These are phyloP conservation scores for Rhagologus leucostigma DNA, from an alignment of 2,113 vertebrate genomes.

Conservation along the genomic window DNA sequence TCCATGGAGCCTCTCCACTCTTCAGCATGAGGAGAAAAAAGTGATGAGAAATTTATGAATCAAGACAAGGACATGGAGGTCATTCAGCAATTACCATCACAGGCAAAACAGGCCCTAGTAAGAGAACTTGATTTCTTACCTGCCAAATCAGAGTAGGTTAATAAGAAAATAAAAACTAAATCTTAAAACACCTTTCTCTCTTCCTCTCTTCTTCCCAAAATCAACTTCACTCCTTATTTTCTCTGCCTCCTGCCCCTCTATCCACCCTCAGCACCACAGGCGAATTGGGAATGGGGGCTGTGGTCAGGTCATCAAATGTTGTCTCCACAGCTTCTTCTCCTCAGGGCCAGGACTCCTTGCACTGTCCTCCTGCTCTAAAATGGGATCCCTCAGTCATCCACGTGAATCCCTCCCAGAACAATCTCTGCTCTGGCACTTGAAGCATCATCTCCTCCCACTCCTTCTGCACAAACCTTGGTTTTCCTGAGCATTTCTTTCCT, in stretches of 20 bases:
- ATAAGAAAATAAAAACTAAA: not conserved
- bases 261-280: not conserved
- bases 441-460: not conserved
- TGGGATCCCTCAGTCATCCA: not conserved
- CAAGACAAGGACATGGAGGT: not conserved
- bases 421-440: not conserved
- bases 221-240: not conserved
- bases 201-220: not conserved
- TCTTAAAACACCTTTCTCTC: not conserved
- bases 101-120: not conserved
- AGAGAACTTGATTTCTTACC: not conserved
- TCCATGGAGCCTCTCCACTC: not conserved
- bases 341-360: not conserved
- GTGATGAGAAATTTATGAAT: not conserved
- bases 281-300: not conserved
- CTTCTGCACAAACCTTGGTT: not conserved
- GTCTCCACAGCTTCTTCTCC: not conserved
- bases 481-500: not conserved
- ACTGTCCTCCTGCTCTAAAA: not conserved
- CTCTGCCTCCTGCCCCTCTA: not conserved
- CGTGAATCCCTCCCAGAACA: not conserved
- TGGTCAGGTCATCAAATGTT: not conserved
- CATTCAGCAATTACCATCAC: not conserved
- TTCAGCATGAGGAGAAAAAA: not conserved
- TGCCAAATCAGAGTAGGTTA: not conserved